Base-by-base conservation (phyloP, 2,113 vertebrate species). In the Anseranas semipalmata region DNA sequence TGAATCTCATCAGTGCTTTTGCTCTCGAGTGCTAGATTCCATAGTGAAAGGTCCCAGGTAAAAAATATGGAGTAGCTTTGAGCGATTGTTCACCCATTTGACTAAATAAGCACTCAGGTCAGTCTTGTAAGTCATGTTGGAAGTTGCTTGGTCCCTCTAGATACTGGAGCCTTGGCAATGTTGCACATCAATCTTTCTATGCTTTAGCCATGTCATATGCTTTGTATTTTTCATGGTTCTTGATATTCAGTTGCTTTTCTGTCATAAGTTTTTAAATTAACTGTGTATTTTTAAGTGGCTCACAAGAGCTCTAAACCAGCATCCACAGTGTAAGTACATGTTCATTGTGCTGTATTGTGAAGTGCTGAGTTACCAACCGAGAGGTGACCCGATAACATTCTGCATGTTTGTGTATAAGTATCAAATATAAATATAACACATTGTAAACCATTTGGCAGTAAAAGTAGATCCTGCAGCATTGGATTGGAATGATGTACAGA, bases 41-140 rank as follows among this genome's bases (percentile, higher is more conserved):
- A 0, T 58, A 70, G 21, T 32, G 41, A 74, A n/a, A 13, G 55
- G 14, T 78, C 78, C 43, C 22, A 27, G 15, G 43, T 59, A 17
- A 58, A 74, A 85, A 55, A 25, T 8, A 9, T 2, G 10, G 37
- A 65, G 15, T 62, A 1, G 0, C 28, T 55, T 83, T 30, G 45
- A 27, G 5, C 39, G 16, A 6, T 59, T 0, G 0, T 60, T 88
- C 33, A 52, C 46, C 13, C 1, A 0, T 71, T 91, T 77, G 32
- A 21, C 37, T 87, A 39, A 87, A 59, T n/a, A 55, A 87, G 19
- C 4, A 1, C 53, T 77, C 24, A 19, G 28, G 35, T 79, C 71
- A 39, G 20, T 39, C 48, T 56, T 72, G 52, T 10, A 50, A 25
- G 15, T 87, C 5, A 0, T 58, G 12, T 7, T 83, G 50, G 55